phyloP scores from a whole-genome alignment of 2,797 vertebrate genomes.

The Euphonia xanthogaster region DNA sequence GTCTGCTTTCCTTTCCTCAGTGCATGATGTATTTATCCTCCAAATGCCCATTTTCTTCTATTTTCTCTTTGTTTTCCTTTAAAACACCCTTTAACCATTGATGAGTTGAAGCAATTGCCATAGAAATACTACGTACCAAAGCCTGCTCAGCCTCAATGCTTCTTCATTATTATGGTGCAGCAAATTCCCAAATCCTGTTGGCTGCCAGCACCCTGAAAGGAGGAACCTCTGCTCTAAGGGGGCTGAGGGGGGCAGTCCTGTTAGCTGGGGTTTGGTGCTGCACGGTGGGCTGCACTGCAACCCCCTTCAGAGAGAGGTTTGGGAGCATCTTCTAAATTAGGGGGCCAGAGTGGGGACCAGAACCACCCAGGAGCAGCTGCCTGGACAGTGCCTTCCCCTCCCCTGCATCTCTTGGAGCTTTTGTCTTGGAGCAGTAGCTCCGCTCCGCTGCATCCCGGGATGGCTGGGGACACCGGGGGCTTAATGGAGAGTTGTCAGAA shows the following conservation, averaged over 20 bases:
- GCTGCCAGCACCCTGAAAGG: background rate
- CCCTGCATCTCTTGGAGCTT: background rate
- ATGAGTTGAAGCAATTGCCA: background rate
- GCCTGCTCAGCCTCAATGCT: background rate
- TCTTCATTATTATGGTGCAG: background rate
- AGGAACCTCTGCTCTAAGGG: background rate
- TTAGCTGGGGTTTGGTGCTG: background rate
- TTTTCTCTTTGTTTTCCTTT: background rate
- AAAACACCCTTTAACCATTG: background rate
- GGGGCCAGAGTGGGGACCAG: background rate
- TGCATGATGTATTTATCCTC: background rate
- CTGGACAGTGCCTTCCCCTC: background rate
- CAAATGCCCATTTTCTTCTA: background rate
- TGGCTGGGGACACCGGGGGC: background rate
- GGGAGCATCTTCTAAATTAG: background rate
- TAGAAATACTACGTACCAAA: background rate
- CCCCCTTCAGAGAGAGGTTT: background rate
- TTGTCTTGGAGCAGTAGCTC: background rate
- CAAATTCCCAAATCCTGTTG: background rate
- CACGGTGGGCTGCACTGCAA: background rate
- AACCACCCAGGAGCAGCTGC: constrained; percentile 18
- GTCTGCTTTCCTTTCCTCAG: background rate
- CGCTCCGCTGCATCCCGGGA: background rate
- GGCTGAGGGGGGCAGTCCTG: background rate
- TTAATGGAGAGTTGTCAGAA: constrained; percentile 37